These are phyloP conservation scores for Cossypha caffra DNA, from an alignment of 2,797 vertebrate genomes.

Conservation along the genomic window DNA sequence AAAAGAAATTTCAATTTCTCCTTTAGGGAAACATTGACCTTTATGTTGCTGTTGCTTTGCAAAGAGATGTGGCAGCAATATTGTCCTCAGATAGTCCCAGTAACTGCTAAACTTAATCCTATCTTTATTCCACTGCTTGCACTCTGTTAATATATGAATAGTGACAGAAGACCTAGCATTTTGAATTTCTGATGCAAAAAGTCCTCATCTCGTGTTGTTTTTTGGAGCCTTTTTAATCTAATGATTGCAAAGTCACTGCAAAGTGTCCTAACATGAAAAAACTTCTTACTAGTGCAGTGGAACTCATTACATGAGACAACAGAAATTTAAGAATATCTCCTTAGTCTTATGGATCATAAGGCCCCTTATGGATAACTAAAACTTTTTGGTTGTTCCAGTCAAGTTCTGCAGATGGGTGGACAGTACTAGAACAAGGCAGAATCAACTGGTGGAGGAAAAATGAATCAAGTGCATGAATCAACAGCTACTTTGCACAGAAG, in stretches of 20 bases:
- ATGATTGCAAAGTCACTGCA: background rate
- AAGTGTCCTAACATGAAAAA: background rate
- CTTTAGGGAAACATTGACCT: background rate
- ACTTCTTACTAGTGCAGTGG: background rate
- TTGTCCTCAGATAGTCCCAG: background rate
- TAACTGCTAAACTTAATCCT: background rate
- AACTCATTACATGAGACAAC: background rate
- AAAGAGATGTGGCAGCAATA: background rate
- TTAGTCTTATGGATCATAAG: background rate
- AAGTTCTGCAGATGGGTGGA: background rate
- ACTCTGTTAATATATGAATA: background rate
- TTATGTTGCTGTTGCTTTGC: background rate
- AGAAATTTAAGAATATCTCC: background rate
- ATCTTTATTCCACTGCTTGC: background rate
- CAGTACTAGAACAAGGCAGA: background rate
- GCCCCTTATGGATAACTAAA: background rate
- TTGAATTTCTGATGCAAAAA: background rate
- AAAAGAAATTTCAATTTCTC: background rate
- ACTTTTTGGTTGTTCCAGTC: background rate
- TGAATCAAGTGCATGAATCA: background rate
- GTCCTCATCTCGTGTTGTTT: background rate
- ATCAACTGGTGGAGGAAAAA: background rate
- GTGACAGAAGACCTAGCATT: background rate
- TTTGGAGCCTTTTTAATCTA: background rate
- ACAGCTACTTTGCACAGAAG: background rate